A percentile compares a stretch with the other conserved stretches of the same genome.
phyloP scores from a whole-genome alignment of 2,113 vertebrate genomes.

The Mustelus asterias region DNA sequence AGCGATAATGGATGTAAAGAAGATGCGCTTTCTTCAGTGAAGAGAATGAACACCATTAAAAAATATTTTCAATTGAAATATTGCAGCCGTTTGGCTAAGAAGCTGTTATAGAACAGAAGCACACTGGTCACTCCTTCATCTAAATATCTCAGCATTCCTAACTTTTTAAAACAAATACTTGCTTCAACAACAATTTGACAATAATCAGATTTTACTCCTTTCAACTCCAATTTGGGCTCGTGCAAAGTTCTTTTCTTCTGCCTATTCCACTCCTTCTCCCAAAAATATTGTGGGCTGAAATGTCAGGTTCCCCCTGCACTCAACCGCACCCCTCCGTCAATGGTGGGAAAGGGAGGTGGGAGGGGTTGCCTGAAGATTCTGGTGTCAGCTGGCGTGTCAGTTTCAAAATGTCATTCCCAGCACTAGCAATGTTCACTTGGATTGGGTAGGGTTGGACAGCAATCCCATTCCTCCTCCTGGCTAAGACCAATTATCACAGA shows the following conservation, averaged over 20 bases:
- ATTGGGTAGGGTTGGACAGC: not conserved
- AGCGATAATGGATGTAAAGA: not conserved
- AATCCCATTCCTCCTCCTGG: not conserved
- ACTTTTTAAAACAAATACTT: not conserved
- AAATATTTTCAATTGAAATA: not conserved
- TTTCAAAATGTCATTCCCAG: not conserved
- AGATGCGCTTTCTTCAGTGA: not conserved
- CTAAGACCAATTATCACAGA: not conserved
- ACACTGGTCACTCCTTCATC: not conserved
- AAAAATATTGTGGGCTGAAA: not conserved
- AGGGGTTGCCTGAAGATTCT: not conserved
- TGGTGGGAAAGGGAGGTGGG: not conserved
- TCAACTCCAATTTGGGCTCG: not conserved
- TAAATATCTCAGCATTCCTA: not conserved
- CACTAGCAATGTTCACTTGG: not conserved
- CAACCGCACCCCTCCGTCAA: too few species aligned
- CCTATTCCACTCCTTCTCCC: not conserved
- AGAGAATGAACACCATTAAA: not conserved
- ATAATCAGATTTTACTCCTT: not conserved
- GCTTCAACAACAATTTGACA: not conserved
- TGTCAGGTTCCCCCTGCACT: not conserved
- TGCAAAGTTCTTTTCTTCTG: not conserved
- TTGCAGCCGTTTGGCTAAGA: not conserved
- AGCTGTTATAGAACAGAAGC: not conserved
- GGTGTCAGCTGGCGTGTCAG: not conserved